Conservation (phyloP, 2,797 vertebrate genomes). For the Halcyon leucocephala region DNA sequence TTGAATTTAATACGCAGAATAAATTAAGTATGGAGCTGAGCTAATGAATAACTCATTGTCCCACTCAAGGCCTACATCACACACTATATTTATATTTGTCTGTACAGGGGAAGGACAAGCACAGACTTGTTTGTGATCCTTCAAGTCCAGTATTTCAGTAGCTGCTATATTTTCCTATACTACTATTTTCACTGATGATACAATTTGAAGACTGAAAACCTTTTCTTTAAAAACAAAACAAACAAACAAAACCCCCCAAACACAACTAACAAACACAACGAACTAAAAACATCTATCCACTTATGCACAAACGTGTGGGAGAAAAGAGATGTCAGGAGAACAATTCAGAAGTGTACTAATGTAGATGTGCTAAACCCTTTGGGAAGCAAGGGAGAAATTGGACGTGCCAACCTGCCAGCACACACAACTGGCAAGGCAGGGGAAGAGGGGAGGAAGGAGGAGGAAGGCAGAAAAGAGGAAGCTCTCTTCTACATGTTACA, state of each 20-base stretch:
- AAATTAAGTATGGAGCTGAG: conserved; percentile 51
- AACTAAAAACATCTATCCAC: background rate
- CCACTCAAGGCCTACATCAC: conserved; percentile 56
- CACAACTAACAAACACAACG: background rate
- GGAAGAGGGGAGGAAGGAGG: conserved; percentile 14
- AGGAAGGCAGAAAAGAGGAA: conserved; percentile 35
- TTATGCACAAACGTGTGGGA: background rate
- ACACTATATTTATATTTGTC: conserved; percentile 69
- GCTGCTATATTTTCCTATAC: conserved; percentile 60
- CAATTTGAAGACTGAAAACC: conserved; percentile 16
- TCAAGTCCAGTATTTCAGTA: conserved; percentile 59
- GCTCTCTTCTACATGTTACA: background rate
- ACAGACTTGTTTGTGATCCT: conserved; percentile 73
- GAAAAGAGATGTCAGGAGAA: background rate
- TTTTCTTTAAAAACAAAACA: background rate
- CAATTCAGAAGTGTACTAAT: background rate
- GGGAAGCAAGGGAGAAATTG: background rate
- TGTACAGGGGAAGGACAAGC: conserved; percentile 68
- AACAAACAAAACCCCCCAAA: too few relatives aligned
- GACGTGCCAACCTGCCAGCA: background rate
- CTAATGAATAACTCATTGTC: conserved; percentile 71
- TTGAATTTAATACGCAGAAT: conserved; percentile 69
- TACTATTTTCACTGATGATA: conserved; percentile 27
- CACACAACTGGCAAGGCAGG: background rate
- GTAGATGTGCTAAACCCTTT: background rate